Evolutionary conservation across 2,113 vertebrate species (phyloP).

Genomic region (Chauna torquata): DNA sequence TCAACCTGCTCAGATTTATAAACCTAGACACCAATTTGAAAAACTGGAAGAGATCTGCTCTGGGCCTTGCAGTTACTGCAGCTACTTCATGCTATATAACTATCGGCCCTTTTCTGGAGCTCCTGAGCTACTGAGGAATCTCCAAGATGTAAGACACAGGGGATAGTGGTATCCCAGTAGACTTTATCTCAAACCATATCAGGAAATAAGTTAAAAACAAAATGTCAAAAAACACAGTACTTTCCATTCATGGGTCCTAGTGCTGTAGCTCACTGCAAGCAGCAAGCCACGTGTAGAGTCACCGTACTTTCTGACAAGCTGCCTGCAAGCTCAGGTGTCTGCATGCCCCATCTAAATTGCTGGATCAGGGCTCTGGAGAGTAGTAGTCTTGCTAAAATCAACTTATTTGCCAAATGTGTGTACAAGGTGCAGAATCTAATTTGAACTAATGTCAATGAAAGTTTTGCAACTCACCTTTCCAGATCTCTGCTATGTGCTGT

Average conservation of each 20-base stretch:
- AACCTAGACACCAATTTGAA: not conserved
- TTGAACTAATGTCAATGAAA: not conserved
- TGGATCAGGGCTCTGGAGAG: not conserved
- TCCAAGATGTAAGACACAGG: accelerated
- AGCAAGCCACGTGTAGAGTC: not conserved
- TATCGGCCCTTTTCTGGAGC: not conserved
- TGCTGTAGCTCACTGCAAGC: not conserved
- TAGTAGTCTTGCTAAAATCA: not conserved
- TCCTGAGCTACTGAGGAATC: not conserved
- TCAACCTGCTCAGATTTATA: not conserved
- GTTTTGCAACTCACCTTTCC: not conserved
- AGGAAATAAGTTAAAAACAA: not conserved
- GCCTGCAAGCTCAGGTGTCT: not conserved
- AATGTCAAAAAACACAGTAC: not conserved
- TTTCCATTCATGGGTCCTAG: not conserved
- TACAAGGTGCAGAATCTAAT: not conserved
- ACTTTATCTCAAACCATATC: not conserved
- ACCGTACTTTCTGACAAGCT: not conserved
- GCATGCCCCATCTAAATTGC: not conserved
- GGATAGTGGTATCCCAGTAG: not conserved
- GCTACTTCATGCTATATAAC: not conserved
- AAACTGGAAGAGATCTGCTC: not conserved
- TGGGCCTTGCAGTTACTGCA: not conserved
- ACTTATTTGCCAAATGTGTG: not conserved
- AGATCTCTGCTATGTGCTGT: not conserved